These are phyloP conservation scores for Drosophila sulfurigaster DNA, from an alignment of 1,140 invertebrate species.

Conservation along the genomic window DNA sequence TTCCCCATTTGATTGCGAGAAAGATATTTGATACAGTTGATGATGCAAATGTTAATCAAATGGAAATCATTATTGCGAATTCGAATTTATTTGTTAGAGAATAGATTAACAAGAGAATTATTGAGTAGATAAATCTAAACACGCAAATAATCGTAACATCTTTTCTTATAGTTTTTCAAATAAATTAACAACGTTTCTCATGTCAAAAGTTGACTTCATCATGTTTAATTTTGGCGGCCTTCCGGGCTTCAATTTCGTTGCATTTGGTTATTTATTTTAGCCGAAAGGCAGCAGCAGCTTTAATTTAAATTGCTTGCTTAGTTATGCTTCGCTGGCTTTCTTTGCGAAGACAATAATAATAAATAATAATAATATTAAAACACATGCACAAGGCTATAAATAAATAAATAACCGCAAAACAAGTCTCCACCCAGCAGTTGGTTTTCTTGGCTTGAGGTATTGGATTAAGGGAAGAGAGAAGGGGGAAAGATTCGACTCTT, in stretches of 20 bases:
- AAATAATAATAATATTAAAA: constrained; percentile 4
- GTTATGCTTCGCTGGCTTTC: constrained; percentile 13
- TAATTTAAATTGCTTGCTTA: constrained; percentile 10
- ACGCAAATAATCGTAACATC: too few relatives aligned
- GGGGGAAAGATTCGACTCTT: not conserved
- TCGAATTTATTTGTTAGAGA: too few relatives aligned
- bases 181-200: too few relatives aligned
- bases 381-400: constrained; percentile 13
- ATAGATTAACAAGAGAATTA: too few relatives aligned
- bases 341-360: not conserved
- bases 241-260: not conserved
- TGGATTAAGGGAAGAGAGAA: not conserved
- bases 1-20: not conserved
- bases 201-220: too few relatives aligned
- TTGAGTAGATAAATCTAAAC: too few relatives aligned
- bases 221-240: not conserved
- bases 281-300: constrained; percentile 1
- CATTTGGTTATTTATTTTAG: not conserved
- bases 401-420: constrained; percentile 24
- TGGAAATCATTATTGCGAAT: too few relatives aligned
- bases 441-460: not conserved
- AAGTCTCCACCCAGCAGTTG: not conserved
- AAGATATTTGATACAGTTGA: too few relatives aligned
- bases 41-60: too few relatives aligned
- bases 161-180: too few relatives aligned